Base-by-base conservation (phyloP, 2,113 vertebrate species). In the Vireo altiloquus region DNA sequence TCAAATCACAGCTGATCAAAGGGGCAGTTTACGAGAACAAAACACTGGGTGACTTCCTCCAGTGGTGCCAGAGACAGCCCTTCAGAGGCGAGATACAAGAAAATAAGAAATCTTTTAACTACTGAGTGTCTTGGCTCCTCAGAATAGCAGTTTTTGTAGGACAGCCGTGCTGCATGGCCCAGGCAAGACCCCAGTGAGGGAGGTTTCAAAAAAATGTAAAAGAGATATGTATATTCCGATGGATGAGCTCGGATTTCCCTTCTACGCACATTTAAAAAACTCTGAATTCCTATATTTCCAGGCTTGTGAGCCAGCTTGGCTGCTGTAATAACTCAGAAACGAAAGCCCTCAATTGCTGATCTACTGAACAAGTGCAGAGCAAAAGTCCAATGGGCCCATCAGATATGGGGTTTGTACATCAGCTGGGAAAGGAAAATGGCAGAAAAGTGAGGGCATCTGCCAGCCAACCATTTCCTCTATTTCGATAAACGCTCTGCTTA, bases 1-100 rank as follows among this genome's bases (percentile, higher is more conserved):
- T 77, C 10, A 71, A 90, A 79, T 82, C 27, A 4, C 68, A 90
- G 75, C 79, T 70, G 94, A 95, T 95, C 94, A 96, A 95, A 97
- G 94, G 85, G 90, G 90, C 82, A 83, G 94, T 69, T 96, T 94
- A 94, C 24, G 40, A 87, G 95, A 95, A 95, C 87, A 80, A 35
- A 87, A 91, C 61, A 40, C 93, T 88, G 95, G 91, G 87, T 95
- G 76, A 96, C 88, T 96, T 97, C 92, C 95, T 96, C 90, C 1
- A 3, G 52, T 70, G 87, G 82, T 97, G 96, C 94, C 94, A 92
- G 79, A 92, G 88, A 76, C 94, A 89, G 92, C 39, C 47, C 30
- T 89, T 90, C 0, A 0, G 76, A 97, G 59, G 60, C 31, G 0
- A 88, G 75, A 56, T 20, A 49, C 35, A 31, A 88, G 63, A 76